Evolutionary conservation across 2,888 invertebrate species (phyloP).

Genomic region (Lasioglossum zephyrum): DNA sequence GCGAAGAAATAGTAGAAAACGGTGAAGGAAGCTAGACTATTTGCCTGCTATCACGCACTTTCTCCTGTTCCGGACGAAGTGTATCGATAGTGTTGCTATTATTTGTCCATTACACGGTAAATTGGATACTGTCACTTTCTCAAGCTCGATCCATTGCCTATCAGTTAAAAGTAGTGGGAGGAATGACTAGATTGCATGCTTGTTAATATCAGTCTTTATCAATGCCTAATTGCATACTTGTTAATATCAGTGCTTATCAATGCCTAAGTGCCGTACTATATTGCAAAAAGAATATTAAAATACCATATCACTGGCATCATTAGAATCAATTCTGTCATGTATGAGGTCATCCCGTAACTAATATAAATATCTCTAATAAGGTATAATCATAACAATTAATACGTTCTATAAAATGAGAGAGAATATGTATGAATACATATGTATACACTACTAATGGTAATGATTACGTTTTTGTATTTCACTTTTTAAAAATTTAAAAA

Average conservation of each 20-base stretch:
- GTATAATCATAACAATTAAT: too few relatives aligned
- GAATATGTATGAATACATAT: not conserved
- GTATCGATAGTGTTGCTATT: not conserved
- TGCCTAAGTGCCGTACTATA: not conserved
- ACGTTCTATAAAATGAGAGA: not conserved
- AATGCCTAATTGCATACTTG: not conserved
- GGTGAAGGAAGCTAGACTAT: not conserved
- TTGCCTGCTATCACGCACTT: not conserved
- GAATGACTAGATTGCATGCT: not conserved
- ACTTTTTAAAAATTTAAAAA: not conserved
- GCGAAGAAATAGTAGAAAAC: not conserved
- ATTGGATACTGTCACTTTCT: not conserved
- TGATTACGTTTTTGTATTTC: not conserved
- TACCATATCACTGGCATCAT: not conserved
- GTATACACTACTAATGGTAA: not conserved
- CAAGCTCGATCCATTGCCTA: not conserved
- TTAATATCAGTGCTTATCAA: not conserved
- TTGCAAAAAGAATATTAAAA: not conserved
- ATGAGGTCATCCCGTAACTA: not conserved
- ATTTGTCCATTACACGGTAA: not conserved
- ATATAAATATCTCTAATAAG: not conserved
- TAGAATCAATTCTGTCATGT: not conserved
- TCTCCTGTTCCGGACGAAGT: not conserved
- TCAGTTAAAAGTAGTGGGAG: not conserved
- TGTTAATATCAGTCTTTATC: not conserved